Evolutionary conservation across 2,797 vertebrate species (phyloP).

Genomic region (Phalanger gymnotis): DNA sequence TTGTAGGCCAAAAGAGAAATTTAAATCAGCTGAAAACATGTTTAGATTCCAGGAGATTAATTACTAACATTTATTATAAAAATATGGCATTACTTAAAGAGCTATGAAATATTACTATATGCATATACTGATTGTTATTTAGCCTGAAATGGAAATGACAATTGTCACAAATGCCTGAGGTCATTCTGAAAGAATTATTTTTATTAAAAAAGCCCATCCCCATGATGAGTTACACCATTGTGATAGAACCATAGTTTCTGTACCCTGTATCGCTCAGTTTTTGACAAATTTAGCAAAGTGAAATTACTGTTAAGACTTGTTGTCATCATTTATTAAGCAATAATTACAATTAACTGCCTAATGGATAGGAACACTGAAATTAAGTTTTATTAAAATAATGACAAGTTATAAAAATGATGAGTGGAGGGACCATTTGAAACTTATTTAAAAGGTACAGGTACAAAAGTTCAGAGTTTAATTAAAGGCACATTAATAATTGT

Average conservation of each 20-base stretch:
- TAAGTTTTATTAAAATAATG: slow-evolving; percentile 41
- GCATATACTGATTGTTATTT: neutral
- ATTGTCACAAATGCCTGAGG: slow-evolving; percentile 8
- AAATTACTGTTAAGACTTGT: slow-evolving; percentile 12
- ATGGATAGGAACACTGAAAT: slow-evolving; percentile 13
- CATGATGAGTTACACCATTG: neutral
- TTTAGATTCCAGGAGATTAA: slow-evolving; percentile 1
- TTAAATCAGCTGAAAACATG: slow-evolving; percentile 37
- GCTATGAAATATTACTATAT: neutral
- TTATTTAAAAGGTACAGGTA: slow-evolving; percentile 12
- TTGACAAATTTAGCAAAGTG: slow-evolving; percentile 9
- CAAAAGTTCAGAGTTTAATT: slow-evolving; percentile 31
- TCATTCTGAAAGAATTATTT: slow-evolving; percentile 33
- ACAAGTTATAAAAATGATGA: slow-evolving; percentile 5
- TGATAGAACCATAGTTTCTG: slow-evolving; percentile 6
- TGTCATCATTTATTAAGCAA: slow-evolving; percentile 28
- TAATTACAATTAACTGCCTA: slow-evolving; percentile 35
- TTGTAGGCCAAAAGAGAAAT: slow-evolving; percentile 29
- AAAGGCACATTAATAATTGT: slow-evolving; percentile 17
- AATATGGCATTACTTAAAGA: slow-evolving; percentile 11
- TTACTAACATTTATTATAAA: neutral
- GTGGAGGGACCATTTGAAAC: neutral
- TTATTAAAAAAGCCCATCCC: slow-evolving; percentile 12
- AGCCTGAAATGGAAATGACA: slow-evolving; percentile 18
- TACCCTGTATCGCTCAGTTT: slow-evolving; percentile 19